A percentile compares a stretch with the other conserved stretches of the same genome.
phyloP scores from a whole-genome alignment of 2,113 vertebrate species.

The Ailurus styani region DNA sequence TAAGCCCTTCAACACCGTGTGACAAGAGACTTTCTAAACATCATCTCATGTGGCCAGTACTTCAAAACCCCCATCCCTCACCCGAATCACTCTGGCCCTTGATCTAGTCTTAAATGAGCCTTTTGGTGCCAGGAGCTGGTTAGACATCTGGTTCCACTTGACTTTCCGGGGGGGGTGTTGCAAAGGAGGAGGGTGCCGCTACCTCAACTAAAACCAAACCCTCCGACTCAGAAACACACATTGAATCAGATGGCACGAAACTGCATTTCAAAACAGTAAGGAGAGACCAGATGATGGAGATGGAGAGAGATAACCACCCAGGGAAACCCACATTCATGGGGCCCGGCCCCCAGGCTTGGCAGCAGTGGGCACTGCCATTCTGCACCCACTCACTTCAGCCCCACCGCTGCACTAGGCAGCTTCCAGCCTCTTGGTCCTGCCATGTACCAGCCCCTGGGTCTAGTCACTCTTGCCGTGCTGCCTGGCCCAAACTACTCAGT shows the following conservation, averaged over 20 bases:
- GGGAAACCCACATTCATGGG: neutral
- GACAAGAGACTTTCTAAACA: conserved; percentile 67
- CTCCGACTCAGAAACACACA: conserved; percentile 31
- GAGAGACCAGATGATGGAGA: neutral
- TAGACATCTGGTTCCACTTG: conserved; percentile 83
- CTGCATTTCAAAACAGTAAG: neutral
- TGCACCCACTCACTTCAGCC: neutral
- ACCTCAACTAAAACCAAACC: conserved; percentile 63
- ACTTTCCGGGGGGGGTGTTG: conserved; percentile 48
- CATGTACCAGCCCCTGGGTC: no score
- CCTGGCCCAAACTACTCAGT: neutral
- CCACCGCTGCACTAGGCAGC: rapidly evolving
- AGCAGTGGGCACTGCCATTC: rapidly evolving
- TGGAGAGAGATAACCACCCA: neutral
- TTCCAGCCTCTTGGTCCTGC: neutral
- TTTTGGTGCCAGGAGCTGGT: conserved; percentile 70
- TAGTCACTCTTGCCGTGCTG: rapidly evolving
- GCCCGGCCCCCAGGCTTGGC: neutral
- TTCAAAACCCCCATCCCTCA: conserved; percentile 47
- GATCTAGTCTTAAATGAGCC: conserved; percentile 72
- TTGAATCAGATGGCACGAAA: neutral
- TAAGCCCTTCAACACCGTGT: neutral
- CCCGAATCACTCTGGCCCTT: conserved; percentile 54
- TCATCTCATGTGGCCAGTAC: conserved; percentile 63
- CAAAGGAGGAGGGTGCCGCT: conserved; percentile 18